These are phyloP conservation scores for Heliconius hermathena DNA, from an alignment of 1,140 invertebrate genomes.

Conservation along the genomic window DNA sequence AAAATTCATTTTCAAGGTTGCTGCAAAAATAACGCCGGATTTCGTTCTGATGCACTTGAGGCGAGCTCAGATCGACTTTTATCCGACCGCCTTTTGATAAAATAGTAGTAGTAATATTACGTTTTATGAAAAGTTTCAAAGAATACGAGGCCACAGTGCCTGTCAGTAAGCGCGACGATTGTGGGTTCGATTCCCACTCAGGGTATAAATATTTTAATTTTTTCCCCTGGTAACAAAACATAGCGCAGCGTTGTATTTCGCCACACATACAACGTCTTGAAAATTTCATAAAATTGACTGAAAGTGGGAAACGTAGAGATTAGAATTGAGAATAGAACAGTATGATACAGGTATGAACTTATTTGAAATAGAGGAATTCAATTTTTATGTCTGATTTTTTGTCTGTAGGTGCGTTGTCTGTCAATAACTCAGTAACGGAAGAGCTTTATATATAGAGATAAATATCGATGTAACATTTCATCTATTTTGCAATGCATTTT, in stretches of 20 bases:
- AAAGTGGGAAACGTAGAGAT: too few species aligned
- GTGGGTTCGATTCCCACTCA: neutral
- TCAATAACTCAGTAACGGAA: too few species aligned
- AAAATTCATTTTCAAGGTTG: constrained; percentile 68
- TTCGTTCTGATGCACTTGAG: constrained; percentile 27
- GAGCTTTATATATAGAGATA: too few species aligned
- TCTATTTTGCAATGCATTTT: neutral
- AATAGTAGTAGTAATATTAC: neutral
- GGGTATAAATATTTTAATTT: neutral
- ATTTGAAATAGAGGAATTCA: too few species aligned
- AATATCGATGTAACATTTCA: too few species aligned
- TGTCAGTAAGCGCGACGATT: neutral
- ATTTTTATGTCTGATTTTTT: too few species aligned
- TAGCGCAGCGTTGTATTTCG: too few species aligned
- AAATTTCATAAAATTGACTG: too few species aligned
- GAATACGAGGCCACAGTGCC: neutral
- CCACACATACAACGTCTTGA: too few species aligned
- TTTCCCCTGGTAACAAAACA: neutral
- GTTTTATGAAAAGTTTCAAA: neutral
- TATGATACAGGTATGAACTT: too few species aligned
- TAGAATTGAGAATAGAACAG: too few species aligned
- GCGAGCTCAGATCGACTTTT: constrained; percentile 26
- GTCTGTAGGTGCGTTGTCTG: too few species aligned
- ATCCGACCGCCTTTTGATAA: constrained; percentile 21
- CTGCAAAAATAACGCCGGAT: constrained; percentile 62